phyloP scores from a whole-genome alignment of 2,888 invertebrate species.

The Thumatha senex region DNA sequence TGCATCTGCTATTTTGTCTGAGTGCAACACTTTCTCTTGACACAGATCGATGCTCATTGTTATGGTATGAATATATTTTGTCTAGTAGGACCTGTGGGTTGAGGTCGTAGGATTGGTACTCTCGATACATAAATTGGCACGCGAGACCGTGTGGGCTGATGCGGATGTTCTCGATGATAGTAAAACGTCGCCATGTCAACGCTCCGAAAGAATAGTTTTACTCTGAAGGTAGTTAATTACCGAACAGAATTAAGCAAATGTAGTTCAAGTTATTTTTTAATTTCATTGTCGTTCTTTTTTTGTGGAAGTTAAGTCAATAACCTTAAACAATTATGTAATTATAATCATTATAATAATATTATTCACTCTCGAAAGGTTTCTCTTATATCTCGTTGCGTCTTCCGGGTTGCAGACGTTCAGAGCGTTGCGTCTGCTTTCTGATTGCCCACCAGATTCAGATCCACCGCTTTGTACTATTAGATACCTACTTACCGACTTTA shows the following conservation, averaged over 20 bases:
- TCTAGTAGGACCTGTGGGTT: slow-evolving; percentile 49
- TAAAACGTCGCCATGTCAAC: slow-evolving; percentile 59
- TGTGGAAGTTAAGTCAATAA: too few relatives aligned
- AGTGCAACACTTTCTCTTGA: slow-evolving; percentile 25
- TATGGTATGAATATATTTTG: slow-evolving; percentile 26
- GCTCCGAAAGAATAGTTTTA: slow-evolving; percentile 46
- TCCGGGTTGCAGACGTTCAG: too few relatives aligned
- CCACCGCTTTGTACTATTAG: too few relatives aligned
- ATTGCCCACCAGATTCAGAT: too few relatives aligned
- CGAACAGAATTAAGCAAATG: slow-evolving; percentile 20
- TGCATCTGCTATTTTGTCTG: slow-evolving; percentile 17
- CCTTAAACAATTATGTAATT: too few relatives aligned
- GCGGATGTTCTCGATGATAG: slow-evolving; percentile 71
- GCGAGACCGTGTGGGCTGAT: slow-evolving; percentile 63
- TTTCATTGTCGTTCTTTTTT: too few relatives aligned
- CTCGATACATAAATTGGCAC: slow-evolving; percentile 62
- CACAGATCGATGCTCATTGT: slow-evolving; percentile 14
- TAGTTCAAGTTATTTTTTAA: slow-evolving; percentile 14
- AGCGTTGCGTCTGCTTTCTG: too few relatives aligned
- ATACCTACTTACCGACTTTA: too few relatives aligned
- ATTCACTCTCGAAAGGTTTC: too few relatives aligned
- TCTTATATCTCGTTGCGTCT: too few relatives aligned
- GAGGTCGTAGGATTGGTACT: slow-evolving; percentile 56
- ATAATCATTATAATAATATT: too few relatives aligned
- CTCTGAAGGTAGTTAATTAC: slow-evolving; percentile 39